A percentile compares a stretch with the other conserved stretches of the same genome.
Conservation (phyloP, 2,113 vertebrate genomes). For the Boulengeromyrus knoepffleri region DNA sequence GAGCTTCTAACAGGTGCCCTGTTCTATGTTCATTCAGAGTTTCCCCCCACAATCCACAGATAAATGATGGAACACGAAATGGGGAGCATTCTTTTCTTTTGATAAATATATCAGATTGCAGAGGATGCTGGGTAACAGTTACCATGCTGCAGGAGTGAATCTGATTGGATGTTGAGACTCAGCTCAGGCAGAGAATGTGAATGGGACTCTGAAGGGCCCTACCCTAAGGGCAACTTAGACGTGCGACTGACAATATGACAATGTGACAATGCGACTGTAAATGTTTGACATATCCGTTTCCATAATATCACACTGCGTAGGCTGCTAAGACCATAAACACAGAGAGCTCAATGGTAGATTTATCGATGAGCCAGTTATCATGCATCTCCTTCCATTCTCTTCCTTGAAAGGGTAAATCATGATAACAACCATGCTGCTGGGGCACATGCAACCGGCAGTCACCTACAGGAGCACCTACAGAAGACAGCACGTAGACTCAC, state of each 20-base stretch:
- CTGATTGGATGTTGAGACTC: conserved; percentile 1
- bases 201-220: neutral
- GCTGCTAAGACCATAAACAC: neutral
- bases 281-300: neutral
- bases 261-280: neutral
- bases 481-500: conserved; percentile 11
- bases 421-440: conserved; percentile 34
- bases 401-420: neutral
- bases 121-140: neutral
- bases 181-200: neutral
- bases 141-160: neutral
- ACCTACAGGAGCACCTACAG: neutral
- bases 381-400: neutral
- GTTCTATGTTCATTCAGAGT: neutral
- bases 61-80: neutral
- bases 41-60: neutral
- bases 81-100: neutral
- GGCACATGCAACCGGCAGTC: conserved; percentile 17
- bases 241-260: neutral
- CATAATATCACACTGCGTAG: neutral
- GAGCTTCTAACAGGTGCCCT: neutral
- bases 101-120: neutral
- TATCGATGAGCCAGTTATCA: neutral
- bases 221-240: neutral
- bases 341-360: neutral